Conservation (phyloP, 2,113 vertebrate genomes). For the Mobula hypostoma region DNA sequence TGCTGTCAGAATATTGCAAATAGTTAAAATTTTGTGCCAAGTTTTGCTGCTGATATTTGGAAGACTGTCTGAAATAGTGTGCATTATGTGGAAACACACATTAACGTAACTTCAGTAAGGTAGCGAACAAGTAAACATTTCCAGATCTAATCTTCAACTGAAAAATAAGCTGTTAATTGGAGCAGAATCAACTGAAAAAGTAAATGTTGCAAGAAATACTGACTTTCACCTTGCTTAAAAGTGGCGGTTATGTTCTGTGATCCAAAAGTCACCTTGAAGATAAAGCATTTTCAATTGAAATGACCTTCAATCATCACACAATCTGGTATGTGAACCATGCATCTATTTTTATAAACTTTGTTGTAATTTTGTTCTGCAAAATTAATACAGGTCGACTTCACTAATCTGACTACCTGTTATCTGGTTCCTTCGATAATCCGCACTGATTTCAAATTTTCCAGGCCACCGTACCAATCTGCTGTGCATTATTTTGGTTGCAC, state of each 20-base stretch:
- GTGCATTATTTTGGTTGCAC: too few relatives aligned
- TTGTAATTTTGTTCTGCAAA: not conserved
- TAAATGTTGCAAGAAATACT: not conserved
- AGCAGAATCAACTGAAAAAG: not conserved
- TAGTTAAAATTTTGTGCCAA: not conserved
- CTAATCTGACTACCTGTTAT: too few relatives aligned
- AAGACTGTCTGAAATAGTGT: not conserved
- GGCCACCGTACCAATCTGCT: too few relatives aligned
- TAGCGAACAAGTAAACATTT: not conserved
- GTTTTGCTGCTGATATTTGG: not conserved
- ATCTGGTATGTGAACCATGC: not conserved
- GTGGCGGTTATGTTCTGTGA: not conserved
- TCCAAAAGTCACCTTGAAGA: not conserved
- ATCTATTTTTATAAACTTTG: not conserved
- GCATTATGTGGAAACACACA: not conserved
- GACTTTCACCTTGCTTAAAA: not conserved
- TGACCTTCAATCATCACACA: not conserved
- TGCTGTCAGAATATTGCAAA: too few relatives aligned
- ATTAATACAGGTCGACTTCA: not conserved
- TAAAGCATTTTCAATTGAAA: not conserved
- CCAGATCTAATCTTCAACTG: not conserved
- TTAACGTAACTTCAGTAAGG: not conserved
- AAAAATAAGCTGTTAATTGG: not conserved
- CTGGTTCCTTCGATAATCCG: too few relatives aligned
- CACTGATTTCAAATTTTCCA: too few relatives aligned